Base-by-base conservation (phyloP, 2,797 vertebrate genomes). In the Galagoides demidoff region DNA sequence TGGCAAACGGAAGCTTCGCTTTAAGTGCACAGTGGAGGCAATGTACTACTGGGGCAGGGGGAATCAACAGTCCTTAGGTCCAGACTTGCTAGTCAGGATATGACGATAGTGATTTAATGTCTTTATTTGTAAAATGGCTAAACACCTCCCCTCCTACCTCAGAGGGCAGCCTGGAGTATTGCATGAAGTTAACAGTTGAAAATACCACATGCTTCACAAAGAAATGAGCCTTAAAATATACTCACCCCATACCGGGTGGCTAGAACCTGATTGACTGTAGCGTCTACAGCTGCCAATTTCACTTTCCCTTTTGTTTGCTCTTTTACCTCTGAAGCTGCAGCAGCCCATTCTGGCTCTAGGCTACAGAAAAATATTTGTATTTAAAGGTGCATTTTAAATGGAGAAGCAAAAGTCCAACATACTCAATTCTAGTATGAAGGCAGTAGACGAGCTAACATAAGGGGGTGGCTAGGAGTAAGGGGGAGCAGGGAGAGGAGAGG, bases 301-400 rank as follows among this genome's bases (percentile, higher is more conserved):
- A 99, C 99, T 98, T 98, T 99, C 68, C 99, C 99, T 93, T 99
- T 99, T 3, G 99, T 99, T 96, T 99, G 99, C 61, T 99, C 99
- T 95, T 99, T 99, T 49, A 99, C 98, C 85, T 99, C 99, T 4
- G 99, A 85, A 83, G 99, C 99, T 25, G 99, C 99, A 43, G 99
- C 99, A 14, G 99, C 98, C 99, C 99, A 99, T 97, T 99, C 99
- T 3, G 99, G 99, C 98, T 99, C 99, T 94, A 99, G 97, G 96
- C 99, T 99, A 85, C 1, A 89, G 94, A 96, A 94, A 89, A 22
- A 45, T 0, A 59, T 4, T 4, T 3, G 39, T 19, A 49, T 27
- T n/a, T 25, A n/a, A 5, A 64, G 52, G 92, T 11, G 19, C 27
- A 81, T 81, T 17, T 70, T 6, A n/a, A 8, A 16, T 52, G 49